Evolutionary conservation across 1,140 invertebrate genomes (phyloP).

Genomic region (Goniozus legneri): DNA sequence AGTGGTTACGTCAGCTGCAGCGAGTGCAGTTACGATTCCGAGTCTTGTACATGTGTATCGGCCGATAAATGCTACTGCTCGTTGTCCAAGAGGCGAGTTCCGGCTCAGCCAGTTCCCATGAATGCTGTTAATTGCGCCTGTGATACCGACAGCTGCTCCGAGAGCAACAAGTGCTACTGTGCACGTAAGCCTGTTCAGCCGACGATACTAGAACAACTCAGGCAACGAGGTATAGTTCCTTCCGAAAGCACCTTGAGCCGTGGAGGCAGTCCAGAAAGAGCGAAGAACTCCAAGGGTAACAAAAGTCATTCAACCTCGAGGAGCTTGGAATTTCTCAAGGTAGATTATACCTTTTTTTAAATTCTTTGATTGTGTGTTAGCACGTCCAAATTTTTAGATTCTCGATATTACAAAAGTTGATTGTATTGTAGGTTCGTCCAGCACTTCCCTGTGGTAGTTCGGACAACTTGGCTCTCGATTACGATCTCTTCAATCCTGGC

Average conservation of each 20-base stretch:
- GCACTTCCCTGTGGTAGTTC: constrained; percentile 44
- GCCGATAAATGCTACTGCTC: constrained; percentile 78
- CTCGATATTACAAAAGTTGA: background rate
- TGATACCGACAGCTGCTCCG: constrained; percentile 81
- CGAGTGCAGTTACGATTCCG: constrained; percentile 79
- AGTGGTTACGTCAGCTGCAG: constrained; percentile 77
- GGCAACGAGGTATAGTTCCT: constrained; percentile 56
- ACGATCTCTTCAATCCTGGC: constrained; percentile 63
- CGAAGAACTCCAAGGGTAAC: constrained; percentile 22
- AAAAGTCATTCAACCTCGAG: constrained; percentile 49
- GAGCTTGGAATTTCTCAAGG: constrained; percentile 58
- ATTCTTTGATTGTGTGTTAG: too few species aligned
- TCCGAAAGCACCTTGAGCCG: constrained; percentile 52
- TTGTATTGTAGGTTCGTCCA: background rate
- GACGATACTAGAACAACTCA: constrained; percentile 54
- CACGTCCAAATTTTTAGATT: background rate
- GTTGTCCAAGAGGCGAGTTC: constrained; percentile 42
- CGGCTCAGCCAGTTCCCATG: constrained; percentile 20
- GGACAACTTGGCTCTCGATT: constrained; percentile 69
- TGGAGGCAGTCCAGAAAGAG: constrained; percentile 36
- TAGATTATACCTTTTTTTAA: constrained; percentile 14
- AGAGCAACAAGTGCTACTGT: constrained; percentile 88
- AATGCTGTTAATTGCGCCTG: constrained; percentile 61
- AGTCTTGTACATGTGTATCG: constrained; percentile 70
- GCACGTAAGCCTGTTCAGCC: constrained; percentile 47